phyloP scores from a whole-genome alignment of 2,797 vertebrate species.

The Myotis pilosus region DNA sequence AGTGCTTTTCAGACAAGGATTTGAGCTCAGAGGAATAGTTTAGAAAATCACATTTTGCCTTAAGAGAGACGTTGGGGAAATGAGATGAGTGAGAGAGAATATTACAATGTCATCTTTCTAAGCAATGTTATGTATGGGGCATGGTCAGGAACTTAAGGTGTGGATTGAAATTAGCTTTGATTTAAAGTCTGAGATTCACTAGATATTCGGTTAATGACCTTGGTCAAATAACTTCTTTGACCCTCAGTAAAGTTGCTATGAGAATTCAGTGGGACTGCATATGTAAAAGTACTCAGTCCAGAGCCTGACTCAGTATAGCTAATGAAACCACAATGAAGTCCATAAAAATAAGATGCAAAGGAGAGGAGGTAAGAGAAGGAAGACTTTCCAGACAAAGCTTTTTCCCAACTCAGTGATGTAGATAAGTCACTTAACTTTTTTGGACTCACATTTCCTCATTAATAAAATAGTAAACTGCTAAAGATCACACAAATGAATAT shows the following conservation, averaged over 20 bases:
- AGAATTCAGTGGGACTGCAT: neutral
- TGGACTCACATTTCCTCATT: constrained; percentile 52
- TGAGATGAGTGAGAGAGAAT: neutral
- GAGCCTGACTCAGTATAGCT: neutral
- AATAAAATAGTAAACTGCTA: constrained; percentile 60
- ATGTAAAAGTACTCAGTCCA: neutral
- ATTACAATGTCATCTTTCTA: neutral
- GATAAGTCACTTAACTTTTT: constrained; percentile 27
- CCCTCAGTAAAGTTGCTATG: neutral
- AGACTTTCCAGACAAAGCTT: neutral
- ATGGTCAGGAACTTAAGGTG: neutral
- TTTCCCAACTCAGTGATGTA: neutral
- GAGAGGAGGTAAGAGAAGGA: neutral
- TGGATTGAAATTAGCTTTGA: neutral
- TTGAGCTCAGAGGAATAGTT: neutral
- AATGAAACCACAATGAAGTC: neutral
- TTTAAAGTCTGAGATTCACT: neutral
- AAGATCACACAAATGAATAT: constrained; percentile 60
- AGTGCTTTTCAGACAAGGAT: neutral
- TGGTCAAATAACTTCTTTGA: neutral
- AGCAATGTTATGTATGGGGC: neutral
- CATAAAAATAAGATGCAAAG: neutral
- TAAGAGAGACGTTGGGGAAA: neutral
- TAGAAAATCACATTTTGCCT: neutral
- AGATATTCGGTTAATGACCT: neutral